These are phyloP conservation scores for Griposia aprilina DNA, from an alignment of 2,888 invertebrate species.

Conservation along the genomic window DNA sequence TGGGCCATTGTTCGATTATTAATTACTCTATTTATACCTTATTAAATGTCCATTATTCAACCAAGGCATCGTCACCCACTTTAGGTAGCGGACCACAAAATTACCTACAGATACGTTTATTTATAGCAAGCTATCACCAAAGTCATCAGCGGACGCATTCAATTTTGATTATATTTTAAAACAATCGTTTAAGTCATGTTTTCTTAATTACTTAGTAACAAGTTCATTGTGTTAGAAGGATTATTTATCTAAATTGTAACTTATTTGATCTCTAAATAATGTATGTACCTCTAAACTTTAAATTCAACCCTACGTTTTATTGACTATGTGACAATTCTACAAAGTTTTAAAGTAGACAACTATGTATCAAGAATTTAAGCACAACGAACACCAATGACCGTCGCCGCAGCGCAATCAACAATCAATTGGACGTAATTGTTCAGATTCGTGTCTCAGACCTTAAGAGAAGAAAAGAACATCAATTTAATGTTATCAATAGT, in stretches of 20 bases:
- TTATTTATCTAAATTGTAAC: background rate
- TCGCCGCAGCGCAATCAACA: slow-evolving; percentile 73
- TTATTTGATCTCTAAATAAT: background rate
- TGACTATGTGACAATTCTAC: background rate
- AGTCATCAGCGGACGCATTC: slow-evolving; percentile 24
- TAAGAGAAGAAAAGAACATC: slow-evolving; percentile 65
- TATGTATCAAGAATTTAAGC: slow-evolving; percentile 46
- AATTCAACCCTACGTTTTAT: background rate
- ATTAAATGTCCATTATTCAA: slow-evolving; percentile 58
- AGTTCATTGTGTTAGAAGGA: background rate
- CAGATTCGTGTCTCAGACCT: slow-evolving; percentile 72
- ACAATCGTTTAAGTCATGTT: background rate
- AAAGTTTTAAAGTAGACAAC: slow-evolving; percentile 45
- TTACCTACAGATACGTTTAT: slow-evolving; percentile 31
- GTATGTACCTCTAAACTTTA: background rate
- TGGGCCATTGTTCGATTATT: slow-evolving; percentile 66
- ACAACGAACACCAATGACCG: slow-evolving; percentile 45
- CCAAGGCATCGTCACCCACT: slow-evolving; percentile 43
- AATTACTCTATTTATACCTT: slow-evolving; percentile 58
- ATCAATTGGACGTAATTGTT: slow-evolving; percentile 86
- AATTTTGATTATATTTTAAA: background rate
- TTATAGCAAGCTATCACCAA: slow-evolving; percentile 24
- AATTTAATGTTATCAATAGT: slow-evolving; percentile 33
- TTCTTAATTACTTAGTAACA: background rate
- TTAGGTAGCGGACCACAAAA: slow-evolving; percentile 38